phyloP scores from a whole-genome alignment of 1,140 invertebrate genomes.

The Spodoptera frugiperda region DNA sequence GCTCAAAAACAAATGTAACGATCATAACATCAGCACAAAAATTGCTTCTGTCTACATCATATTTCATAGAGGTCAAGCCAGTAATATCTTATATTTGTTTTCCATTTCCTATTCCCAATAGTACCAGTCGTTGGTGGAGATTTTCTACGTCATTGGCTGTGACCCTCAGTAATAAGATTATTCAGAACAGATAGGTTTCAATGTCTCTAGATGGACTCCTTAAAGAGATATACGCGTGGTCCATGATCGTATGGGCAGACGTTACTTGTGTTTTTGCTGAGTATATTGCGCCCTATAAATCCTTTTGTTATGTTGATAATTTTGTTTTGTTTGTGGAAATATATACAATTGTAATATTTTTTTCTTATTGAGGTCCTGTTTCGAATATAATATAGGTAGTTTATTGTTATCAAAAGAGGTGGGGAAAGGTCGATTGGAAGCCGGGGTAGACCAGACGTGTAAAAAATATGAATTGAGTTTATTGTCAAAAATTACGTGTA shows the following conservation, averaged over 20 bases:
- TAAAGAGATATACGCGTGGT: conserved; percentile 17
- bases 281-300: neutral
- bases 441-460: too few relatives aligned
- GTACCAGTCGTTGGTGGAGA: conserved; percentile 71
- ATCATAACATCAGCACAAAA: neutral
- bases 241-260: neutral
- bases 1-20: conserved; percentile 8
- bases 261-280: conserved; percentile 18
- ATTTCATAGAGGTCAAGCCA: conserved; percentile 30
- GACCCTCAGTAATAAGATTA: conserved; percentile 72
- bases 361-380: too few relatives aligned
- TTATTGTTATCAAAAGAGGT: too few relatives aligned
- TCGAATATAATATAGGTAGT: too few relatives aligned
- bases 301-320: neutral
- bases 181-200: conserved; percentile 65
- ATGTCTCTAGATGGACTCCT: conserved; percentile 48
- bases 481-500: too few relatives aligned
- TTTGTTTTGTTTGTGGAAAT: neutral
- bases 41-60: conserved; percentile 22
- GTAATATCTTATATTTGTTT: conserved; percentile 61
- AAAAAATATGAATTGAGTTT: too few relatives aligned
- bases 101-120: conserved; percentile 65
- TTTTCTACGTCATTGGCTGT: conserved; percentile 74
- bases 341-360: too few relatives aligned
- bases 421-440: too few relatives aligned